Percentiles rank a stretch among this genome's conserved stretches.
phyloP scores from a whole-genome alignment of 92 coral and sea anemone genomes.

The Isaurus tuberculatus region DNA sequence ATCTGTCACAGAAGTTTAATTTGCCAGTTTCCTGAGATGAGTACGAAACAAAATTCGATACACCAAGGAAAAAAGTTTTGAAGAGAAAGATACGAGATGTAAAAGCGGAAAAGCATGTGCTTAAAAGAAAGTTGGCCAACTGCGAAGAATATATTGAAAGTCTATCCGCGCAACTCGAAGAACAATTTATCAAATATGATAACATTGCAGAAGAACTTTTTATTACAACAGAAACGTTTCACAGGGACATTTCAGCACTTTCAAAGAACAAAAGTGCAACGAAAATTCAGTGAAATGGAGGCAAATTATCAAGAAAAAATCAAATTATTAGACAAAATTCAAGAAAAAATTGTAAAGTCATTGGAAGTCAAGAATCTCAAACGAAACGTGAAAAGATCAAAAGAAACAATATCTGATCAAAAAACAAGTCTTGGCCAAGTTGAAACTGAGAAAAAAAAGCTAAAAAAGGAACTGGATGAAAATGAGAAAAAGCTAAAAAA shows the following conservation, averaged over 20 bases:
- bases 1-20: slow-evolving; percentile 27
- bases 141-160: slow-evolving; percentile 27
- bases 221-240: slow-evolving; percentile 22
- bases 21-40: slow-evolving; percentile 23
- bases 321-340: slow-evolving; percentile 14
- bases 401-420: slow-evolving; percentile 26
- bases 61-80: slow-evolving; percentile 23
- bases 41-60: too few relatives aligned
- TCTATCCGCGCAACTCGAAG: slow-evolving; percentile 21
- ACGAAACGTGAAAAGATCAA: slow-evolving; percentile 13
- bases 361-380: slow-evolving; percentile 6
- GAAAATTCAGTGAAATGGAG: slow-evolving; percentile 14
- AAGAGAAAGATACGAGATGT: slow-evolving; percentile 27
- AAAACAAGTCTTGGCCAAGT: slow-evolving; percentile 4
- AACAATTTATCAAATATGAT: slow-evolving; percentile 29
- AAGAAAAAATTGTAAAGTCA: slow-evolving; percentile 13
- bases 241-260: slow-evolving; percentile 29
- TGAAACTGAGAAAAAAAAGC: neutral
- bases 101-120: slow-evolving; percentile 28
- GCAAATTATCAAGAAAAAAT: slow-evolving; percentile 5
- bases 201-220: slow-evolving; percentile 29
- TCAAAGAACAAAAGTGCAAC: slow-evolving; percentile 22
- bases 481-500: neutral
- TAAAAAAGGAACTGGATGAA: neutral
- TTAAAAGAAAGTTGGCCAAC: slow-evolving; percentile 32